A percentile compares a stretch with the other conserved stretches of the same genome.
Evolutionary conservation across 2,888 invertebrate genomes (phyloP).

Genomic region (Dasysyrphus tricinctus): DNA sequence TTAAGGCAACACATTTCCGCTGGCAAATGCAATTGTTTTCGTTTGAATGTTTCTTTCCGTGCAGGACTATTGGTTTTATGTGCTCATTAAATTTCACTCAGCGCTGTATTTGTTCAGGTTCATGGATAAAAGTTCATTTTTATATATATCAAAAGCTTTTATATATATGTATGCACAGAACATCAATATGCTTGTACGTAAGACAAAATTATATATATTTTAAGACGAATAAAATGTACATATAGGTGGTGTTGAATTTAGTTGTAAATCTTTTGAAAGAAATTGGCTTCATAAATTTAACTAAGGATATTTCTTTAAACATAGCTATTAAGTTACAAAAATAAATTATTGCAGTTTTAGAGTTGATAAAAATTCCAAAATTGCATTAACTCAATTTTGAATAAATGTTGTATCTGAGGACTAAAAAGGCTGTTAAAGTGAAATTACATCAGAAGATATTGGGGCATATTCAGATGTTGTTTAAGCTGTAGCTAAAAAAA

Average conservation of each 20-base stretch:
- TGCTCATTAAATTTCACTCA: slow-evolving; percentile 58
- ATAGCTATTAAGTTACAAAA: neutral
- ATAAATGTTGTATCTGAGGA: too few species aligned
- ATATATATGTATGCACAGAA: too few species aligned
- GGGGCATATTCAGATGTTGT: too few species aligned
- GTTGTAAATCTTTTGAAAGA: neutral
- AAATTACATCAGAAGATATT: too few species aligned
- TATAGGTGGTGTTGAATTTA: neutral
- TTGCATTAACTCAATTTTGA: too few species aligned
- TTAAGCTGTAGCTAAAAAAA: too few species aligned
- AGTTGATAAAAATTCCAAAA: neutral
- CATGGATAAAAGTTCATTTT: slow-evolving; percentile 26
- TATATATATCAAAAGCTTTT: slow-evolving; percentile 20
- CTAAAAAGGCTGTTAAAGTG: too few species aligned
- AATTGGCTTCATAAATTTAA: neutral
- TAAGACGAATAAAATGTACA: neutral
- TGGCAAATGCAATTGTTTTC: slow-evolving; percentile 40
- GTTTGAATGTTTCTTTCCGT: slow-evolving; percentile 42
- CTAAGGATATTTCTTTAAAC: neutral
- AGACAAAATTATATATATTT: neutral
- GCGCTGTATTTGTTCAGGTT: slow-evolving; percentile 26
- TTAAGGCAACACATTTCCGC: slow-evolving; percentile 42
- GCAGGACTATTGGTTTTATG: slow-evolving; percentile 55
- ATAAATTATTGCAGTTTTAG: neutral
- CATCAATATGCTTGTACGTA: neutral